A percentile compares a stretch with the other conserved stretches of the same genome.
Evolutionary conservation across 2,888 invertebrate species (phyloP).

Genomic region (Parasteatoda lunata): DNA sequence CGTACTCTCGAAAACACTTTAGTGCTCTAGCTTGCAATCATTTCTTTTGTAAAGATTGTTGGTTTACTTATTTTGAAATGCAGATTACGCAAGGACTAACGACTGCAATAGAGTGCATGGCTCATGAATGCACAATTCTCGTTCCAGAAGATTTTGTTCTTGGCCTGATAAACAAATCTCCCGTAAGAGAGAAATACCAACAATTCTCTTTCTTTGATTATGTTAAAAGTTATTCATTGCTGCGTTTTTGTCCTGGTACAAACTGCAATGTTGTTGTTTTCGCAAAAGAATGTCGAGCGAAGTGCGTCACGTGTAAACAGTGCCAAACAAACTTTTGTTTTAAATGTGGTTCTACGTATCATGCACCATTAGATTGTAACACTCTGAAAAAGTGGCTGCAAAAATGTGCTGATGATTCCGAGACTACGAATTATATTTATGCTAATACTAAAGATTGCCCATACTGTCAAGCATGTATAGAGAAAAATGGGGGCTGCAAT

Average conservation of each 20-base stretch:
- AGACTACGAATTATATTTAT: conserved; percentile 99
- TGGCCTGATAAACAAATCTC: conserved; percentile 85
- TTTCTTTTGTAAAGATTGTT: too few species aligned
- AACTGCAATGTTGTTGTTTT: conserved; percentile 93
- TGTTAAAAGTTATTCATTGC: conserved; percentile 80
- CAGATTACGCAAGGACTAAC: too few species aligned
- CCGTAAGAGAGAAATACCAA: conserved; percentile 90
- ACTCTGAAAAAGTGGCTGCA: conserved; percentile 97
- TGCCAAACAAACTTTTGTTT: conserved; percentile 93
- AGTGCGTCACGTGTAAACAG: conserved; percentile 89
- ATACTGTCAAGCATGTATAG: conserved; percentile 99
- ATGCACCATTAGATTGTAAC: conserved; percentile 97
- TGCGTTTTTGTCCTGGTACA: conserved; percentile 94
- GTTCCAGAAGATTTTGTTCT: conserved; percentile 98
- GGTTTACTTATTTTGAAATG: too few species aligned
- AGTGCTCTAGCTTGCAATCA: too few species aligned
- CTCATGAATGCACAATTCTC: conserved; percentile 91
- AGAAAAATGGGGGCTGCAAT: conserved; percentile 99
- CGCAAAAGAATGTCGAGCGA: conserved; percentile 86
- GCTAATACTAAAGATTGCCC: conserved; percentile 99
- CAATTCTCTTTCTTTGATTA: conserved; percentile 97
- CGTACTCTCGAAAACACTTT: too few species aligned
- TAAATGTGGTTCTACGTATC: conserved; percentile 96
- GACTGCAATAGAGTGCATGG: conserved; percentile 92
- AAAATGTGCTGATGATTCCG: conserved; percentile 99